phyloP scores from a whole-genome alignment of 1,140 invertebrate species.

The Penaeus japonicus region DNA sequence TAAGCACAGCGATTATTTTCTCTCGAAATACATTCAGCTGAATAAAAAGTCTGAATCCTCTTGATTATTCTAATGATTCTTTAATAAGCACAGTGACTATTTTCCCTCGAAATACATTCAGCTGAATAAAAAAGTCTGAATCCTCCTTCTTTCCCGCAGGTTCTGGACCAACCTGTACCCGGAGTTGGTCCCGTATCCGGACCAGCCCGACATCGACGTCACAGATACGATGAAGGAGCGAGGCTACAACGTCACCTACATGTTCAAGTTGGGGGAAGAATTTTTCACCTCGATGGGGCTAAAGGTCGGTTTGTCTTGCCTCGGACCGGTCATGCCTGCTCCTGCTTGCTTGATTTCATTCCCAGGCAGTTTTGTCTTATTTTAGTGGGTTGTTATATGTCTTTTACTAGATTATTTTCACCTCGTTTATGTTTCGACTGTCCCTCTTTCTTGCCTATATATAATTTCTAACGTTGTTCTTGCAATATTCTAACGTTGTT shows the following conservation, averaged over 20 bases:
- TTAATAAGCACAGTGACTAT: too few species aligned
- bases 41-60: too few species aligned
- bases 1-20: too few species aligned
- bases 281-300: constrained; percentile 86
- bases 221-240: constrained; percentile 79
- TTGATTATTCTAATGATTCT: too few species aligned
- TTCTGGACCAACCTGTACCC: constrained; percentile 72
- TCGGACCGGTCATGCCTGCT: too few species aligned
- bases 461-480: background rate
- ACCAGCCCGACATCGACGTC: constrained; percentile 84
- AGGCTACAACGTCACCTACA: constrained; percentile 75
- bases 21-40: too few species aligned
- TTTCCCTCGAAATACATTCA: too few species aligned
- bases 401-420: too few species aligned
- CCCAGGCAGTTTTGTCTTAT: background rate
- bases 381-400: background rate
- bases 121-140: too few species aligned
- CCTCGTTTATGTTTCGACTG: too few species aligned
- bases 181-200: constrained; percentile 77
- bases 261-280: constrained; percentile 83
- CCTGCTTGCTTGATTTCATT: background rate
- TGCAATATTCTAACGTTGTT: background rate
- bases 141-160: background rate
- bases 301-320: constrained; percentile 70
- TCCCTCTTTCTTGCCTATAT: too few species aligned